phyloP scores from a whole-genome alignment of 2,113 vertebrate species.

The Hylia prasina region DNA sequence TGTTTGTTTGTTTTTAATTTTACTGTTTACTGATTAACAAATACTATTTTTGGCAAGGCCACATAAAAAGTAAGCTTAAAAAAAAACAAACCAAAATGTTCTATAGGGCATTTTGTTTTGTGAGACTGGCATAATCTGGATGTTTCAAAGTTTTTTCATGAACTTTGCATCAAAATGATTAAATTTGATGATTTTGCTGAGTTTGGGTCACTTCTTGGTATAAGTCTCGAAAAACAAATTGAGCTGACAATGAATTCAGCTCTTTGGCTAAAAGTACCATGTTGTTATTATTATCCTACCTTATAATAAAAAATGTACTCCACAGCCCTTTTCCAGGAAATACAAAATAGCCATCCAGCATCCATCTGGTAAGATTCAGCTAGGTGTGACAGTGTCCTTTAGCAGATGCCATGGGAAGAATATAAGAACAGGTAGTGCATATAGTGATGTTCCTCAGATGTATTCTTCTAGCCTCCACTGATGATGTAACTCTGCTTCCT shows the following conservation, averaged over 20 bases:
- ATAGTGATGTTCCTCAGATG: not conserved
- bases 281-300: not conserved
- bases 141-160: not conserved
- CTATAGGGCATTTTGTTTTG: not conserved
- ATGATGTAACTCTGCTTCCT: not conserved
- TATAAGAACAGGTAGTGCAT: rapidly evolving
- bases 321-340: not conserved
- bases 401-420: not conserved
- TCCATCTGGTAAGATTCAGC: not conserved
- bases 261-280: not conserved
- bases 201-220: not conserved
- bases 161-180: not conserved
- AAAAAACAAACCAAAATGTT: not conserved
- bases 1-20: not conserved
- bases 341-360: not conserved
- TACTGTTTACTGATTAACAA: not conserved
- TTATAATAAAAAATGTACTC: not conserved
- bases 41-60: not conserved
- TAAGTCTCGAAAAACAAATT: not conserved
- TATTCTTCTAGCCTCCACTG: not conserved
- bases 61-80: not conserved
- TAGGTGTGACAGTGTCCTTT: not conserved
- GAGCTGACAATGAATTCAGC: not conserved
- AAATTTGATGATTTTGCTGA: not conserved
- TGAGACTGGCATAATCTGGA: not conserved